Conservation (phyloP, 1,140 invertebrate species). For the Drosophila malerkotliana region DNA sequence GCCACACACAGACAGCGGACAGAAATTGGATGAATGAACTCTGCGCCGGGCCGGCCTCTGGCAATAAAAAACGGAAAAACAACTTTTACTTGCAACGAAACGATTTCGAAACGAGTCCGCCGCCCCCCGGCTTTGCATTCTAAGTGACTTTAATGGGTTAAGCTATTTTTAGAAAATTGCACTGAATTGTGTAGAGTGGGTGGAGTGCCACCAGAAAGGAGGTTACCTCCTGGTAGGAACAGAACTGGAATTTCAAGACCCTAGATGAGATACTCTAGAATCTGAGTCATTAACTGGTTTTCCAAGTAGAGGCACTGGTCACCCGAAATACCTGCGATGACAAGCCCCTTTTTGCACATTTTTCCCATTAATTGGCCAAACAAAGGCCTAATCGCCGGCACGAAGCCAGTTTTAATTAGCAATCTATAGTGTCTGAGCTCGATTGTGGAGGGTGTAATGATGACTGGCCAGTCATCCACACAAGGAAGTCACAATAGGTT, state of each 20-base stretch:
- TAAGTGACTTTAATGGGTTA: constrained; percentile 73
- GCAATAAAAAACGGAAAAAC: constrained; percentile 30
- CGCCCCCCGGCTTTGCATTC: constrained; percentile 40
- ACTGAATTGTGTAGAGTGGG: constrained; percentile 39
- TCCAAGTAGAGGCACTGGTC: neutral
- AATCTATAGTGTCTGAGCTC: neutral
- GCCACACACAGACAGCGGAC: constrained; percentile 11
- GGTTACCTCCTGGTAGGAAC: neutral
- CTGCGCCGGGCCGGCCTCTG: constrained; percentile 6
- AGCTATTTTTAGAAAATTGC: constrained; percentile 69
- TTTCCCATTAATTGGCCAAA: constrained; percentile 30
- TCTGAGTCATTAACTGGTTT: constrained; percentile 34
- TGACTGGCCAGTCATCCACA: constrained; percentile 2
- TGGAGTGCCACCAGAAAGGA: constrained; percentile 32
- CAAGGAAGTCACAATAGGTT: neutral
- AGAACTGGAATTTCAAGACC: neutral
- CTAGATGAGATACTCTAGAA: neutral
- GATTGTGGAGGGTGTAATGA: constrained; percentile 20
- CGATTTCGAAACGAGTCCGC: constrained; percentile 2
- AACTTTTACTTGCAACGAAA: constrained; percentile 31
- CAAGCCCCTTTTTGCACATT: constrained; percentile 36
- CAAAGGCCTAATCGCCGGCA: constrained; percentile 9
- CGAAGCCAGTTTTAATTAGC: constrained; percentile 15
- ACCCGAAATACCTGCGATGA: constrained; percentile 15
- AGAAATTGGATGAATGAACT: constrained; percentile 75